Base-by-base conservation (phyloP, 2,113 vertebrate genomes). In the Romanogobio albipinnatus region DNA sequence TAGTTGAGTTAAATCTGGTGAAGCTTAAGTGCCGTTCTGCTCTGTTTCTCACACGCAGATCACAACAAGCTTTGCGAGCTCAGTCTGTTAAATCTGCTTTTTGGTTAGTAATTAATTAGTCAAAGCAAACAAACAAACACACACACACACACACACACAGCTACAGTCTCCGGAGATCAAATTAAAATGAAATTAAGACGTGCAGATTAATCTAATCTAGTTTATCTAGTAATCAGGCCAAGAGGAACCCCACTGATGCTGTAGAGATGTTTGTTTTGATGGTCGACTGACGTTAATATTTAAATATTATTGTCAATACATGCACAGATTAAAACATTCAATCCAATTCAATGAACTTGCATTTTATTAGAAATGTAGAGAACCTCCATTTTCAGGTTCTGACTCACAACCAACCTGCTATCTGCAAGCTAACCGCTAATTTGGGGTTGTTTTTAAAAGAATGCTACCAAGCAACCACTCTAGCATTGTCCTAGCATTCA, bases 91-190 rank as follows among this genome's bases (percentile, higher is more conserved):
- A 81, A 3, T 81, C 79, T 70, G 47, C 56, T 66, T 82, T 82
- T 82, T 53, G 64, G 64, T 82, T 82, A 33, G 49, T 70, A 49
- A 82, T 82, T 58, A 71, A 56, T 71, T 22, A 51, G 49, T 81
- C 13, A 49, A 71, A 53, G 13, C 81, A 82, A 82, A 82, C 29
- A 68, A 26, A 68, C 22, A 76, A 15, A 3, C 5, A 51, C 45
- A 51, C n/a, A 36, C 22, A 51, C 45, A 51, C n/a, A 36, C 22
- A 62, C 58, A 49, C 45, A 51, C 4, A 22, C 9, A 81, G 61
- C 26, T 59, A n/a, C 2, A 39, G 11, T 64, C 77, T 66, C 43
- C 0, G 15, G 79, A 51, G 79, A 68, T 68, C 43, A 61, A 80
- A 66, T 80, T 78, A 43, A 61, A 3, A 43, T 59, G 1, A 79